phyloP scores from a whole-genome alignment of 2,113 vertebrate species.

The Chaenogobius annularis region DNA sequence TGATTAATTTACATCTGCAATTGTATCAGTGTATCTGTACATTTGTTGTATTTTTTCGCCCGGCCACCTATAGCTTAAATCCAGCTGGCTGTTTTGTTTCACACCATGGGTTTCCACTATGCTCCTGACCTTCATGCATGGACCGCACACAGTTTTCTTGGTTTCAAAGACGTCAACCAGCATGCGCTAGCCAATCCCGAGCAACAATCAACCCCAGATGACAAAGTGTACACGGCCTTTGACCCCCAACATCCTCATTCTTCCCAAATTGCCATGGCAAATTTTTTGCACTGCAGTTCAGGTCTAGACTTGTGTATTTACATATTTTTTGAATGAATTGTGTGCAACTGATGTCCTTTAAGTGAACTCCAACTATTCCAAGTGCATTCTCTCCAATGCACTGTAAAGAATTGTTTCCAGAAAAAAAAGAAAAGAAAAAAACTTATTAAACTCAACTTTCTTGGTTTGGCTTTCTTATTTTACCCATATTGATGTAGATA shows the following conservation, averaged over 20 bases:
- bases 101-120: constrained; percentile 39
- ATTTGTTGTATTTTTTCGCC: background rate
- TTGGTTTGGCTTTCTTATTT: background rate
- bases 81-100: constrained; percentile 26
- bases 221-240: constrained; percentile 26
- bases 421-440: too few species aligned
- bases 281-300: background rate
- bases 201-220: constrained; percentile 51
- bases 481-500: background rate
- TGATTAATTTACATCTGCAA: background rate
- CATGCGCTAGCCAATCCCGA: constrained; percentile 17
- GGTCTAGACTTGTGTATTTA: background rate
- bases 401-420: too few species aligned
- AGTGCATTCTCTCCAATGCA: too few species aligned
- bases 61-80: constrained; percentile 24
- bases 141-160: constrained; percentile 57
- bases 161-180: constrained; percentile 37
- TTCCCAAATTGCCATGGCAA: background rate
- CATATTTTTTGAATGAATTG: background rate
- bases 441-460: too few species aligned
- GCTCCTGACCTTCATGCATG: constrained; percentile 35
- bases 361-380: background rate
- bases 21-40: background rate
- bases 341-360: background rate
- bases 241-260: constrained; percentile 31